Percentiles rank a stretch among this genome's conserved stretches.
Conservation (phyloP, 2,113 vertebrate genomes). For the Falcunculus frontatus region DNA sequence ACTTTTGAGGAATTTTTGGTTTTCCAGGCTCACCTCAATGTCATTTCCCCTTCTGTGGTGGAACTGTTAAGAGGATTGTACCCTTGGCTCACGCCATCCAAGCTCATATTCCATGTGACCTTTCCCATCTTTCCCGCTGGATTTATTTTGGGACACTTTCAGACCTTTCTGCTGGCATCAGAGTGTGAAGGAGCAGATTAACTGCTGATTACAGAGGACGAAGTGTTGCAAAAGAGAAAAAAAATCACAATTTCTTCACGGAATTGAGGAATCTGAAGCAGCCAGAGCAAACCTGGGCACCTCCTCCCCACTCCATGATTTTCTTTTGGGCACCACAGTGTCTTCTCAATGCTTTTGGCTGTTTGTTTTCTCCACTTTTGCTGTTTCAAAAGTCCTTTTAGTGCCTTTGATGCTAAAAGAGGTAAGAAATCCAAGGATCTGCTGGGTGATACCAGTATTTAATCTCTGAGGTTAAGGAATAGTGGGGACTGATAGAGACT, state of each 20-base stretch:
- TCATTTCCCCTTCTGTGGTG: not conserved
- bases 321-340: not conserved
- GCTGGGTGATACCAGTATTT: not conserved
- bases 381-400: not conserved
- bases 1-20: not conserved
- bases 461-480: not conserved
- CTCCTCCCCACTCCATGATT: not conserved
- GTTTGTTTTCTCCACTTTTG: not conserved
- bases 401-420: not conserved
- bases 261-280: not conserved
- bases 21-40: not conserved
- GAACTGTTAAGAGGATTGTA: not conserved
- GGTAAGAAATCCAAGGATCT: not conserved
- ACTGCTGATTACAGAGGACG: conserved; percentile 5
- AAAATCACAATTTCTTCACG: not conserved
- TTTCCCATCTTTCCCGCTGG: not conserved
- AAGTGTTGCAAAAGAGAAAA: not conserved
- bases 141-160: conserved; percentile 22
- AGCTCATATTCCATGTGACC: not conserved
- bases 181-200: conserved; percentile 2
- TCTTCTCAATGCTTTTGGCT: not conserved
- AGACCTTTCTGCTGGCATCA: conserved; percentile 6
- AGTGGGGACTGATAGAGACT: not conserved
- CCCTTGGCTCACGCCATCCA: not conserved
- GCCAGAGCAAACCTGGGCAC: not conserved